Evolutionary conservation across 2,888 invertebrate genomes (phyloP).

Genomic region (Sarcophaga variegata): DNA sequence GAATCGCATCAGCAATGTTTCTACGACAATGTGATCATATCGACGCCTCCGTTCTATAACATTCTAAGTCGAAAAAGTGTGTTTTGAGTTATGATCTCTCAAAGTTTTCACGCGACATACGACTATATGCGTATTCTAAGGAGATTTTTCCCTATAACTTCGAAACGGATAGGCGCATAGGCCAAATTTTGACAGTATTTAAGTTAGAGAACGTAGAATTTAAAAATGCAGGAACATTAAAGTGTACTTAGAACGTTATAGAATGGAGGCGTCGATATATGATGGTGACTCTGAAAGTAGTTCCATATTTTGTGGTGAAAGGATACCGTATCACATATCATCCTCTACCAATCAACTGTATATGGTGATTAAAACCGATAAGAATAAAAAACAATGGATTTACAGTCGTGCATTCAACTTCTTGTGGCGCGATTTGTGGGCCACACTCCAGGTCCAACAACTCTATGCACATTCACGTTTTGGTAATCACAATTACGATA

Average conservation of each 20-base stretch:
- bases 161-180: too few relatives aligned
- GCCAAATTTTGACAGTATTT: too few relatives aligned
- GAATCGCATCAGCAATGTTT: conserved; percentile 98
- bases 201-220: too few relatives aligned
- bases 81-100: too few relatives aligned
- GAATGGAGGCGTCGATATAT: conserved; percentile 82
- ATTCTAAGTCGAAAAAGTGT: too few relatives aligned
- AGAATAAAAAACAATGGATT: conserved; percentile 97
- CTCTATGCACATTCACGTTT: conserved; percentile 97
- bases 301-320: conserved; percentile 94
- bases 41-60: too few relatives aligned
- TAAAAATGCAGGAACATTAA: too few relatives aligned
- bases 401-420: conserved; percentile 93
- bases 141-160: too few relatives aligned
- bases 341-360: conserved; percentile 94
- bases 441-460: conserved; percentile 89
- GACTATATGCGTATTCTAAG: too few relatives aligned
- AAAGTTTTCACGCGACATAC: too few relatives aligned
- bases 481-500: conserved; percentile 95
- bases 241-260: too few relatives aligned
- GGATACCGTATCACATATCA: too few relatives aligned
- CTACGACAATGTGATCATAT: conserved; percentile 95
- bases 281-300: conserved; percentile 96
- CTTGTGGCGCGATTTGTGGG: conserved; percentile 95
- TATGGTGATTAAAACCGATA: conserved; percentile 97